A percentile compares a stretch with the other conserved stretches of the same genome.
phyloP scores from a whole-genome alignment of 2,888 invertebrate species.

The Drosophila ezoana region DNA sequence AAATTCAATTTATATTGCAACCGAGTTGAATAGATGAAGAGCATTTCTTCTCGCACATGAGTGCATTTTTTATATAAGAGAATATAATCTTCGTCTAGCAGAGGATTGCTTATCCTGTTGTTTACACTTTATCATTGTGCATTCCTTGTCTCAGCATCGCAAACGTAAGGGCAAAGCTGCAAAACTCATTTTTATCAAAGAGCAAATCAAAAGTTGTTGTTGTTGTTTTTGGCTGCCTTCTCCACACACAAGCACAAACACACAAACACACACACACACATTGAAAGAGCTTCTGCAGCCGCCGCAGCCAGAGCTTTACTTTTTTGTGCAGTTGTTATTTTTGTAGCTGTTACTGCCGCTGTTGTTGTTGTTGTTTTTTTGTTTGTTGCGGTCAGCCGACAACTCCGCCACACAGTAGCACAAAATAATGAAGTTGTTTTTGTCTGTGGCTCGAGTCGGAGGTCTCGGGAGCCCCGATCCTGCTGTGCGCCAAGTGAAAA shows the following conservation, averaged over 20 bases:
- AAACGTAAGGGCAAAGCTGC: slow-evolving; percentile 17
- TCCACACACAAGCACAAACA: slow-evolving; percentile 23
- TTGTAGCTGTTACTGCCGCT: slow-evolving; percentile 23
- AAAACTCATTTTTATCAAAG: slow-evolving; percentile 32
- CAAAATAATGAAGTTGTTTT: slow-evolving; percentile 77
- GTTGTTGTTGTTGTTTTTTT: slow-evolving; percentile 32
- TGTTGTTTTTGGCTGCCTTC: slow-evolving; percentile 17
- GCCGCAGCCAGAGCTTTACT: slow-evolving; percentile 50
- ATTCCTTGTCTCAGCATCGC: slow-evolving; percentile 12
- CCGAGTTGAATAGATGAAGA: too few species aligned
- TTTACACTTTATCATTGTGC: slow-evolving; percentile 17
- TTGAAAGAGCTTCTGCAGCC: slow-evolving; percentile 30
- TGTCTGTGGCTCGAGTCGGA: slow-evolving; percentile 45
- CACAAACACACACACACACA: slow-evolving; percentile 25
- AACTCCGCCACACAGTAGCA: slow-evolving; percentile 64
- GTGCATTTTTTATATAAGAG: not conserved
- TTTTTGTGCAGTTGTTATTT: slow-evolving; percentile 48
- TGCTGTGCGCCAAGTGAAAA: slow-evolving; percentile 58
- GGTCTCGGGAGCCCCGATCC: slow-evolving; percentile 36
- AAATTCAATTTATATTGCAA: too few species aligned
- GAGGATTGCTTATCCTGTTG: not conserved
- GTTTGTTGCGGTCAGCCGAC: slow-evolving; percentile 58
- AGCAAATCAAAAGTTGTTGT: slow-evolving; percentile 39
- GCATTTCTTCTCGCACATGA: too few species aligned
- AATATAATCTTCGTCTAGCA: slow-evolving; percentile 6